Evolutionary conservation across 2,797 vertebrate species (phyloP), one percentile per base, ranked within the genome.

Genomic region (Emydoidea blandingii): DNA sequence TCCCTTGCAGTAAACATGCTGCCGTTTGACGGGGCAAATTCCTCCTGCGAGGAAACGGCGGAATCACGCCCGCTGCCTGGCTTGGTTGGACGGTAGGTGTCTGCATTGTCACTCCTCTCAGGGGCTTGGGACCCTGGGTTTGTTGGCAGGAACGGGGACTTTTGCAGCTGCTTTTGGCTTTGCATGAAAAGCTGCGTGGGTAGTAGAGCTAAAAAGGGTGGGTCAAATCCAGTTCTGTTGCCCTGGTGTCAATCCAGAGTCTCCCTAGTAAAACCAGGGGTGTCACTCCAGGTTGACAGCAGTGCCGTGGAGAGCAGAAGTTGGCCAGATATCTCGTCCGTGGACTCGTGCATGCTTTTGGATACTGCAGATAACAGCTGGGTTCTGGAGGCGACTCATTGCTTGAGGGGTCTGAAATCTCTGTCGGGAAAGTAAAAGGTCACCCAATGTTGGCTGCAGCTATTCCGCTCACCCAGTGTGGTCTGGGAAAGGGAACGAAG

Each of bases 61-160:
- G 85, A 23, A 50, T 81, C 0, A 0, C 4, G 0, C 15, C 52
- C 3, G 0, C 0, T 37, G 68, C 34, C 81, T 2, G 0, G 0
- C 4, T 94, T 76, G 86, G 15, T 2, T 1, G 1, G 14, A 79
- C 0, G 86, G 94, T 95, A 91, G 89, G 86, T 62, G 53, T 6
- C 19, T 8, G 49, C 62, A 5, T n/a, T 12, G 1, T 10, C 15
- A 18, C 2, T 0, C 1, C 2, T 1, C 27, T 44, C 0, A 3
- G 81, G 49, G 49, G 1, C 34, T 12, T 3, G 1, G 5, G 62
- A 57, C 27, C 41, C 1, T 4, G 50, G 29, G 62, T 29, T 34
- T n/a, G 37, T 9, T 29, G 47, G 37, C n/a, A 72, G 25, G 1
- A 3, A 37, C 12, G 29, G 76, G 80, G 18, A 0, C 1, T 62